Evolutionary conservation across 2,888 invertebrate genomes (phyloP).

Genomic region (Cinara cedri): DNA sequence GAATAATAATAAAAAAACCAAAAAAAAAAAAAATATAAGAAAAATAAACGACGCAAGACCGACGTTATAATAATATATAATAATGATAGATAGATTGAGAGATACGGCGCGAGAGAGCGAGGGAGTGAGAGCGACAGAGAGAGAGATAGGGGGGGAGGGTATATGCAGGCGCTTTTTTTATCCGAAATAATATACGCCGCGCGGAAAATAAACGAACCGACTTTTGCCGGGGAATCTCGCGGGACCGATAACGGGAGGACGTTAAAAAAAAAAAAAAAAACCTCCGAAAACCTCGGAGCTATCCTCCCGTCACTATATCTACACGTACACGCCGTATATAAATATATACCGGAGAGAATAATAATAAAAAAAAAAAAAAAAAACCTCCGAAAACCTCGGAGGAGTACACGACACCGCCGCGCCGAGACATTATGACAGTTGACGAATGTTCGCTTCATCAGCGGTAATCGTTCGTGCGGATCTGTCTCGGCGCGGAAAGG

Average conservation of each 20-base stretch:
- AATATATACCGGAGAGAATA: not conserved
- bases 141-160: too few species aligned
- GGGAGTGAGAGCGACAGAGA: too few species aligned
- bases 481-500: conserved; percentile 20
- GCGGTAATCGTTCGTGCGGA: conserved; percentile 51
- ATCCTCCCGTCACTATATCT: not conserved
- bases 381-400: conserved; percentile 20
- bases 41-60: too few species aligned
- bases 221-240: conserved; percentile 15
- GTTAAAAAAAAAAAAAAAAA: conserved; percentile 40
- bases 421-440: conserved; percentile 42
- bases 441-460: conserved; percentile 56
- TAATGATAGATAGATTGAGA: too few species aligned
- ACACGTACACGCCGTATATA: too few species aligned
- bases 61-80: too few species aligned
- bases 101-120: too few species aligned
- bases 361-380: not conserved
- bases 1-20: too few species aligned
- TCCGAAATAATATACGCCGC: conserved; percentile 1
- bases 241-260: conserved; percentile 50
- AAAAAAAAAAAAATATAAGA: conserved; percentile 1
- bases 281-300: not conserved
- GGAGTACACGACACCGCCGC: not conserved
- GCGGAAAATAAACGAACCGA: conserved; percentile 36
- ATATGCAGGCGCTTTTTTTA: not conserved